Base-by-base conservation (phyloP, 1,140 invertebrate genomes). In the Hermetia illucens region DNA sequence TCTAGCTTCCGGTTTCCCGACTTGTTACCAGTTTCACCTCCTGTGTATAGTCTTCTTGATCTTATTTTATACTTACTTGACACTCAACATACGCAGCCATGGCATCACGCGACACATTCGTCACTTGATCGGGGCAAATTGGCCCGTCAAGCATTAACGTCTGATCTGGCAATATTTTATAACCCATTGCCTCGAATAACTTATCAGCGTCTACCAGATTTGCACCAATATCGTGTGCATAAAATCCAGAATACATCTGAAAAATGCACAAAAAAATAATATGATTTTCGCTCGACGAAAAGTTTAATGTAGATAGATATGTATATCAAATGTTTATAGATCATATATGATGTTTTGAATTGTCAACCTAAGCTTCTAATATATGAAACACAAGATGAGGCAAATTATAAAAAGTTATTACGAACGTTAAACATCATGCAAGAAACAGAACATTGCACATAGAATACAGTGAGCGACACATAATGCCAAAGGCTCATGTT, bases 51-150 rank as follows among this genome's bases (percentile, higher is more conserved):
- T n/a, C n/a, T n/a, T n/a, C n/a, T n/a, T n/a, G n/a, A n/a, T n/a
- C n/a, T n/a, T n/a, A n/a, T n/a, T n/a, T n/a, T n/a, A n/a, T n/a
- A n/a, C n/a, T 50, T 62, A 83, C 79, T 70, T 88, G 79, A 53
- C 84, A 89, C 63, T 91, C 87, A 25, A 84, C 83, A 61, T 83
- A 82, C 16, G 87, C 87, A n/a, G 87, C 74, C 41, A 89, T 71
- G 3, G 83, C 82, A 61, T 92, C 85, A 31, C 81, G 65, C 5
- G 82, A 83, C 1, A 90, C 75, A 38, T 71, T 73, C 2, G 77
- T 73, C 2, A 88, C 77, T 57, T 72, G 74, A 55, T 88, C 83
- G 1, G 80, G 81, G 58, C 86, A 84, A 24, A 84, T 72, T 3
- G 83, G 80, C 3, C 71, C 76, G 34, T 82, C 75, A 3, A 85